Evolutionary conservation across 2,888 invertebrate species (phyloP), one percentile per base, ranked within the genome.

Genomic region (Heliconius erato): DNA sequence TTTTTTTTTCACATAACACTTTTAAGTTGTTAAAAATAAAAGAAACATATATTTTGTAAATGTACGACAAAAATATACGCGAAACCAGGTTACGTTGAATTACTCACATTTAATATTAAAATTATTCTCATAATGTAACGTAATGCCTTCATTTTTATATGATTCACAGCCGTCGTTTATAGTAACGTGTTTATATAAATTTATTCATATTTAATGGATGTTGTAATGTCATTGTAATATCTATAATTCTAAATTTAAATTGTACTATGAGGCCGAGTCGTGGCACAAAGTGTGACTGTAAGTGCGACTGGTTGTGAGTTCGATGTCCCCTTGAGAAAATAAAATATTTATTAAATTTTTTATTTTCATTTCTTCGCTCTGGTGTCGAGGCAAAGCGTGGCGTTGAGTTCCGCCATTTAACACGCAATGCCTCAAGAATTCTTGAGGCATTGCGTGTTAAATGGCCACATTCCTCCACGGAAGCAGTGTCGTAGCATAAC

Each of bases 71-170:
- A 32, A 74, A 35, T 28, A 74, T 28, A 54, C 16, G 19, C 74
- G 32, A 59, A 74, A 54, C 11, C 12, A 35, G 12, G 23, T 49
- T 11, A 28, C 74, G 19, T 28, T 35, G n/a, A 35, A 76, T 76
- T 35, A 76, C 32, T 32, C 59, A 76, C 32, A n/a, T 14, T 59
- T 76, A 35, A 32, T 35, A 35, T 28, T n/a, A 54, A 76, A 59
- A 23, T 32, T 59, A 74, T 59, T 74, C 59, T 74, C 59, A 35
- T 32, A n/a, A 35, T 26, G 7, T 76, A 76, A 26, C 76, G 76
- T 63, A 76, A 76, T 76, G 40, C 63, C 19, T 63, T 26, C 40
- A 76, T 76, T 63, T 59, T 63, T 63, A 16, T 26, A 76, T 72
- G 44, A 72, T 63, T 76, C 59, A 76, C 59, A n/a, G 54, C 4